Conservation (phyloP, 35 echinoderm and acorn worm species). For the Apostichopus parvimensis region DNA sequence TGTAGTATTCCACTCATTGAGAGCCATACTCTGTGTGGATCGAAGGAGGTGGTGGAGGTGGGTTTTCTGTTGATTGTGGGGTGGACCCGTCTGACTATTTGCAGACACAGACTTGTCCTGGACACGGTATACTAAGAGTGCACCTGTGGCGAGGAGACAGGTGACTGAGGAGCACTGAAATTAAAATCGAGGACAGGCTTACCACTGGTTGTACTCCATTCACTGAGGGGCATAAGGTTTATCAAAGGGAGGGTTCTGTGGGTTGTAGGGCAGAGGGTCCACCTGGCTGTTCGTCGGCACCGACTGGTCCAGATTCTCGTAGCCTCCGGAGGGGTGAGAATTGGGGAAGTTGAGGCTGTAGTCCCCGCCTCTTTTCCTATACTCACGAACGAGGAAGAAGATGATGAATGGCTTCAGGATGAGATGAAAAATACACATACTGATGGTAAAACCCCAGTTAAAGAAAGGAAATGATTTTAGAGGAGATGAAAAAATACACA, state of each 20-base stretch:
- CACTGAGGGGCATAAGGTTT: conserved; percentile 50
- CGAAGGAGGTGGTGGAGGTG: no score
- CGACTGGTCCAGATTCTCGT: conserved; percentile 95
- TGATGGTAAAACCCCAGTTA: conserved; percentile 27
- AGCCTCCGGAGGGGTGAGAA: conserved; percentile 54
- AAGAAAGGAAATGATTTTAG: not conserved
- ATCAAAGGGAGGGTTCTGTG: conserved; percentile 47
- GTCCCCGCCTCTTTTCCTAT: conserved; percentile 71
- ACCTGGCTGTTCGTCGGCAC: conserved; percentile 91
- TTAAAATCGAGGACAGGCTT: not conserved
- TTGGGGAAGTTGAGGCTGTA: conserved; percentile 77
- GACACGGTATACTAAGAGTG: no score
- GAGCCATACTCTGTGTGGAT: no score
- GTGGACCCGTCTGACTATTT: no score
- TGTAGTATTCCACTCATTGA: no score
- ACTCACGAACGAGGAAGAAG: conserved; percentile 69
- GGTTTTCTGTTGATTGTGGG: no score
- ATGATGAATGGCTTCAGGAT: conserved; percentile 84
- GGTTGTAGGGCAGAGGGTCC: conserved; percentile 69
- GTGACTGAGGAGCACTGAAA: no score
- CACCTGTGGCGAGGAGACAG: no score
- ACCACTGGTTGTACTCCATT: not conserved
- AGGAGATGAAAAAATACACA: conserved; percentile 80
- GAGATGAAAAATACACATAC: conserved; percentile 89
- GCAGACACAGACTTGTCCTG: no score